These are phyloP conservation scores for Anguilla rostrata DNA, from an alignment of 2,113 vertebrate species.

Conservation along the genomic window DNA sequence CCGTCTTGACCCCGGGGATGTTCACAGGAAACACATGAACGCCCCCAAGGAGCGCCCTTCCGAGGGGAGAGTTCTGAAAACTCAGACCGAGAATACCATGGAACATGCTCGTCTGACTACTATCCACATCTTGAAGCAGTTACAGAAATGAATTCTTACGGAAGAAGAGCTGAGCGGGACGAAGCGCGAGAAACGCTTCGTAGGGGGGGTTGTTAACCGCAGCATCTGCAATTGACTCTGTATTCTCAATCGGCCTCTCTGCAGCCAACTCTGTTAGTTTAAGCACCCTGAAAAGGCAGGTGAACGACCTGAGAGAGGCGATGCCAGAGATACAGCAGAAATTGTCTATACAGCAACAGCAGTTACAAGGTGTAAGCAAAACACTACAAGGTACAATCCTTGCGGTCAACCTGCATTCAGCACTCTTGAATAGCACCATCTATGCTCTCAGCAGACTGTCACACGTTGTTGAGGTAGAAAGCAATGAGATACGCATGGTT, in stretches of 20 bases:
- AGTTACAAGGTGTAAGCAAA: background rate
- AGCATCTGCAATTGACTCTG: background rate
- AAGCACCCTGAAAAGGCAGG: background rate
- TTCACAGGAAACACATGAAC: background rate
- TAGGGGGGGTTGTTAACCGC: background rate
- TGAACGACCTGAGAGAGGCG: background rate
- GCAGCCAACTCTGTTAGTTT: conserved; percentile 19
- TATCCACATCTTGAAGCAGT: conserved; percentile 15
- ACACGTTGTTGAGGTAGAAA: background rate
- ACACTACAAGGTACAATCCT: conserved; percentile 15
- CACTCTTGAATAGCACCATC: conserved; percentile 7
- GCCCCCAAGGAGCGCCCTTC: background rate
- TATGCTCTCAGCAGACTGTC: background rate
- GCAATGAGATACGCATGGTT: background rate
- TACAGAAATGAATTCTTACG: conserved; percentile 10
- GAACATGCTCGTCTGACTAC: background rate
- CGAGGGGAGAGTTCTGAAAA: background rate
- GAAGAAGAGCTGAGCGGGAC: conserved; percentile 7
- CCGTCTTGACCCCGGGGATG: background rate
- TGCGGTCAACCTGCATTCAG: conserved; percentile 15
- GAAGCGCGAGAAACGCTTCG: conserved; percentile 3
- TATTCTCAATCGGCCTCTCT: conserved; percentile 17
- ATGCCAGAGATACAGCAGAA: conserved; percentile 20
- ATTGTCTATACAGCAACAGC: background rate
- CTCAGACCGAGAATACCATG: background rate